A percentile compares a stretch with the other conserved stretches of the same genome.
phyloP scores from a whole-genome alignment of 2,113 vertebrate species.

The Chauna torquata region DNA sequence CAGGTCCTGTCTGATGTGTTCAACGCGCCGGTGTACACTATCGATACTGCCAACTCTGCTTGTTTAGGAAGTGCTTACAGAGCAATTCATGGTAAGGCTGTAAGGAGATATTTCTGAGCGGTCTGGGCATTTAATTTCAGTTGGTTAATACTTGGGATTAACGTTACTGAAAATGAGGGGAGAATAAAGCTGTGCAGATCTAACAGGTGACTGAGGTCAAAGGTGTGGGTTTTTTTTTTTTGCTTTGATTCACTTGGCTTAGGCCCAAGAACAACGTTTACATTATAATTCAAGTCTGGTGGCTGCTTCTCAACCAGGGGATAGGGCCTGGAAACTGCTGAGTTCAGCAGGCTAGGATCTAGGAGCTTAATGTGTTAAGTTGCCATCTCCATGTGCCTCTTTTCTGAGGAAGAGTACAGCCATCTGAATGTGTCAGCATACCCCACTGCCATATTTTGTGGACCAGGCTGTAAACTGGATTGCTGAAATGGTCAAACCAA shows the following conservation, averaged over 20 bases:
- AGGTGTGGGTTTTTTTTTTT: not conserved
- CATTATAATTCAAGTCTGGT: not conserved
- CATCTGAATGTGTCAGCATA: not conserved
- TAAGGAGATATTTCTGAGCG: not conserved
- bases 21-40: slow-evolving; percentile 86
- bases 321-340: not conserved
- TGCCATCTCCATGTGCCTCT: not conserved
- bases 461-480: not conserved
- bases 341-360: not conserved
- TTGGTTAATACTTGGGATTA: slow-evolving; percentile 11
- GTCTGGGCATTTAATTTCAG: not conserved
- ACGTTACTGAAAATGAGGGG: not conserved
- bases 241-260: not conserved
- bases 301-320: not conserved
- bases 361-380: not conserved
- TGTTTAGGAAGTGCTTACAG: slow-evolving; percentile 93
- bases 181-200: not conserved
- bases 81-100: slow-evolving; percentile 88
- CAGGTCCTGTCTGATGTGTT: slow-evolving; percentile 95
- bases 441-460: not conserved
- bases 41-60: slow-evolving; percentile 88
- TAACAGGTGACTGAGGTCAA: not conserved
- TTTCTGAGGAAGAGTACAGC: not conserved
- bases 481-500: not conserved
- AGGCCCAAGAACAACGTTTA: not conserved